phyloP scores from a whole-genome alignment of 2,113 vertebrate genomes.

The Aspiorhynchus laticeps region DNA sequence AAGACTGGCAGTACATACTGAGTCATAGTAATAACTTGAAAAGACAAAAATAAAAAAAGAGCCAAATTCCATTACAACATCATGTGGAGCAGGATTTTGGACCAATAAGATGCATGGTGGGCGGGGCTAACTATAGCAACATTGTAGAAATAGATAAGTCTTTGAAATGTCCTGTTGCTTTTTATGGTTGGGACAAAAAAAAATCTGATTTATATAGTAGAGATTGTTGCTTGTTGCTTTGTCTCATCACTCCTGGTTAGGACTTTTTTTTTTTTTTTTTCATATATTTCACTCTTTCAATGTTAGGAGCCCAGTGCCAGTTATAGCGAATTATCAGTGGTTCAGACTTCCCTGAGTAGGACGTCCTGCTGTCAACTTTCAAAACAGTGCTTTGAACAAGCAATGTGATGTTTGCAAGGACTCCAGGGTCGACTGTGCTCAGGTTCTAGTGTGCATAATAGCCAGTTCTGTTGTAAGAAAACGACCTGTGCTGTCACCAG shows the following conservation, averaged over 20 bases:
- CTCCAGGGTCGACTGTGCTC: neutral
- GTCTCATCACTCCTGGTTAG: neutral
- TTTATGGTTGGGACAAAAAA: too few relatives aligned
- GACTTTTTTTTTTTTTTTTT: neutral
- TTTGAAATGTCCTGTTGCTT: neutral
- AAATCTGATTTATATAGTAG: neutral
- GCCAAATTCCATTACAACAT: neutral
- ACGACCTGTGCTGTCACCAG: slow-evolving; percentile 4
- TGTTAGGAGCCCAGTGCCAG: neutral
- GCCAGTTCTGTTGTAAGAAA: slow-evolving; percentile 5
- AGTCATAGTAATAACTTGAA: neutral
- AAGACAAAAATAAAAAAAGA: too few relatives aligned
- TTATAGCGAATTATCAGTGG: neutral
- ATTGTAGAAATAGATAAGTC: too few relatives aligned
- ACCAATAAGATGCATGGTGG: neutral
- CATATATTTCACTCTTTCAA: slow-evolving; percentile 16
- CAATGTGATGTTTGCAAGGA: neutral
- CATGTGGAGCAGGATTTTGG: neutral
- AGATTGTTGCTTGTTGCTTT: neutral
- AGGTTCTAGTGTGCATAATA: neutral
- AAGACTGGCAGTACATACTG: neutral
- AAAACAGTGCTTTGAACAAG: slow-evolving; percentile 8
- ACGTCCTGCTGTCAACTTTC: slow-evolving; percentile 17
- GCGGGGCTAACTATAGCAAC: neutral
- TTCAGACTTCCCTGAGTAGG: neutral